A percentile compares a stretch with the other conserved stretches of the same genome.
These are phyloP conservation scores for Drosophila triauraria DNA, from an alignment of 1,140 invertebrate species.

Conservation along the genomic window DNA sequence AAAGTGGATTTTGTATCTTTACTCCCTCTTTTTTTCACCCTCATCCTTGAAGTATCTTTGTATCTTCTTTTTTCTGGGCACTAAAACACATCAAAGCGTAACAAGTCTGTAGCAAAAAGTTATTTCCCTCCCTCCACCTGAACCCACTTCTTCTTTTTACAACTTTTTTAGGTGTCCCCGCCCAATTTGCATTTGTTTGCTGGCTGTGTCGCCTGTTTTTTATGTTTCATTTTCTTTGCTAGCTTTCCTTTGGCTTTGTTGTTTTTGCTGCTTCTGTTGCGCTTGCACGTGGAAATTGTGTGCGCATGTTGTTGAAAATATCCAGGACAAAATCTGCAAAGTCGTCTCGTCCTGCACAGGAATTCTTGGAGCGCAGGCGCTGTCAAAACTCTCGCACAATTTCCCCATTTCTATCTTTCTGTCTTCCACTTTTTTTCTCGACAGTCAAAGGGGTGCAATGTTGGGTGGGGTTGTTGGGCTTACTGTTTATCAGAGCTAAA, in stretches of 20 bases:
- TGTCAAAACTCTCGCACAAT: conserved; percentile 44
- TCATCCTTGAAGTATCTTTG: not conserved
- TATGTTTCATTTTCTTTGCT: conserved; percentile 18
- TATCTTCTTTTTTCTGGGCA: conserved; percentile 2
- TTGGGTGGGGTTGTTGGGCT: not conserved
- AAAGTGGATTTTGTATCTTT: not conserved
- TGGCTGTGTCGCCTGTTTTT: not conserved
- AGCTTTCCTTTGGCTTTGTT: conserved; percentile 9
- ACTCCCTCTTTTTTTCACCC: not conserved
- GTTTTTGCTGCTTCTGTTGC: conserved; percentile 34
- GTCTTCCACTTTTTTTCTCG: not conserved
- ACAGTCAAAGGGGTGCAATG: conserved; percentile 1
- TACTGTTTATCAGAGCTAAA: conserved; percentile 51
- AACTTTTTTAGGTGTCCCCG: conserved; percentile 37
- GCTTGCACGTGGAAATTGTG: conserved; percentile 61
- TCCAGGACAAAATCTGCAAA: conserved; percentile 76
- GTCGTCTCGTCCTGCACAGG: conserved; percentile 36
- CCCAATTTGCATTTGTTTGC: conserved; percentile 35
- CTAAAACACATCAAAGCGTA: conserved; percentile 58
- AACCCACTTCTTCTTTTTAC: conserved; percentile 23
- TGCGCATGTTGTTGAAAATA: conserved; percentile 77
- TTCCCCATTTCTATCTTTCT: not conserved
- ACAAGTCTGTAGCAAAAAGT: conserved; percentile 39
- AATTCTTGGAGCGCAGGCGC: conserved; percentile 18
- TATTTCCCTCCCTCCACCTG: not conserved